phyloP scores from a whole-genome alignment of 1,140 invertebrate genomes.

The Achatina immaculata region DNA sequence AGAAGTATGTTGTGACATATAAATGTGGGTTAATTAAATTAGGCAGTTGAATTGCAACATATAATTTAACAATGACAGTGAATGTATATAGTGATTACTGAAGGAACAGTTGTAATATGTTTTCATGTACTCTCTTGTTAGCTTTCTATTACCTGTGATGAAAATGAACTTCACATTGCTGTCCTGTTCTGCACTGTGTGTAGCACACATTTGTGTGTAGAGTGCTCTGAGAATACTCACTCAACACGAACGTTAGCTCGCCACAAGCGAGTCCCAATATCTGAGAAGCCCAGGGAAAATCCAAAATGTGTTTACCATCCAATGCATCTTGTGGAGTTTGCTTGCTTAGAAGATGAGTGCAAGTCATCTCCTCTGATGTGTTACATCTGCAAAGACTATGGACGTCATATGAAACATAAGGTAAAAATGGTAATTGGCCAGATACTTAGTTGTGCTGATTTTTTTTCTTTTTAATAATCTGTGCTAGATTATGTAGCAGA shows the following conservation, averaged over 20 bases:
- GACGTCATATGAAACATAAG: conserved; percentile 75
- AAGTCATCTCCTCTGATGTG: conserved; percentile 74
- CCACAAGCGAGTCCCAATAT: conserved; percentile 76
- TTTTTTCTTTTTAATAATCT: no score
- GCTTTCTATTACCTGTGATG: conserved; percentile 75
- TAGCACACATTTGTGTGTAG: conserved; percentile 75
- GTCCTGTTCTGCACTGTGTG: conserved; percentile 77
- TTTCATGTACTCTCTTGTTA: no score
- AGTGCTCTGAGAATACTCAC: conserved; percentile 75
- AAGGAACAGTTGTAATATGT: no score
- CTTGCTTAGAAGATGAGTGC: conserved; percentile 76
- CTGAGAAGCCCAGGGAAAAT: conserved; percentile 77
- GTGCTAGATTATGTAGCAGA: no score
- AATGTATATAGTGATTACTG: no score
- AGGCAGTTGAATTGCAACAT: no score
- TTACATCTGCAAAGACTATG: conserved; percentile 77
- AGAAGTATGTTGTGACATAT: no score
- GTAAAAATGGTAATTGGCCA: conserved; percentile 61
- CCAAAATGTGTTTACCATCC: conserved; percentile 76
- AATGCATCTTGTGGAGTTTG: conserved; percentile 76
- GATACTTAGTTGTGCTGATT: neutral
- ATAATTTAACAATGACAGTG: no score
- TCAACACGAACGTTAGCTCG: conserved; percentile 75
- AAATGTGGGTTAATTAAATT: no score
- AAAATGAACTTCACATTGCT: conserved; percentile 76